Evolutionary conservation across 2,113 vertebrate species (phyloP).

Genomic region (Gopherus evgoodei): DNA sequence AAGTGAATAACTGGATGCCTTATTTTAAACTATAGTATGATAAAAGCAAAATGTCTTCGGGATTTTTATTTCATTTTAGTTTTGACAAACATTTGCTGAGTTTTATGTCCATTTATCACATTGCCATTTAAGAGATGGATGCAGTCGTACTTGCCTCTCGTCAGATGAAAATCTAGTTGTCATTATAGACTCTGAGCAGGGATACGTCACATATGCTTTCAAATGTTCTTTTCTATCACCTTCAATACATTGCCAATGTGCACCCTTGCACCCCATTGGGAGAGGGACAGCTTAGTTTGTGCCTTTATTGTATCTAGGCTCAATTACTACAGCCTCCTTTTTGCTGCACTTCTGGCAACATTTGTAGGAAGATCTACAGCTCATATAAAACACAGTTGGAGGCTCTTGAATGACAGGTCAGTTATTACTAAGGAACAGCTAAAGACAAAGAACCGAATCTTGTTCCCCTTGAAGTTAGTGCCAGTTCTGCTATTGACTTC

Average conservation of each 20-base stretch:
- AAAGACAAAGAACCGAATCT: background rate
- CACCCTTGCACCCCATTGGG: background rate
- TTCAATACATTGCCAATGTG: background rate
- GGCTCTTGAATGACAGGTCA: background rate
- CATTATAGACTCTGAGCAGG: background rate
- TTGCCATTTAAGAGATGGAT: background rate
- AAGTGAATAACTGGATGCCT: conserved; percentile 17
- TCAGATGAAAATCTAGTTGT: background rate
- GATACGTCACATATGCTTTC: background rate
- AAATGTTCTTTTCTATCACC: background rate
- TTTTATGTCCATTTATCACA: background rate
- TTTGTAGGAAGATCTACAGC: background rate
- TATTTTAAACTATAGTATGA: background rate
- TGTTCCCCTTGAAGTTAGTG: background rate
- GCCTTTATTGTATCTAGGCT: background rate
- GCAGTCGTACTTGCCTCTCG: background rate
- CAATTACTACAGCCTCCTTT: background rate
- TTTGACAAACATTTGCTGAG: background rate
- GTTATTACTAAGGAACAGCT: background rate
- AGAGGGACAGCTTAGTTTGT: background rate
- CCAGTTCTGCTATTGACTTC: background rate
- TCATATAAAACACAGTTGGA: background rate
- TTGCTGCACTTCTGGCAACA: background rate
- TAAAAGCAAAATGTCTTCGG: background rate
- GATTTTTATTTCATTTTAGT: conserved; percentile 4